Evolutionary conservation across 2,113 vertebrate species (phyloP), one percentile per base, ranked within the genome.

Genomic region (Chlamydotis undulata): DNA sequence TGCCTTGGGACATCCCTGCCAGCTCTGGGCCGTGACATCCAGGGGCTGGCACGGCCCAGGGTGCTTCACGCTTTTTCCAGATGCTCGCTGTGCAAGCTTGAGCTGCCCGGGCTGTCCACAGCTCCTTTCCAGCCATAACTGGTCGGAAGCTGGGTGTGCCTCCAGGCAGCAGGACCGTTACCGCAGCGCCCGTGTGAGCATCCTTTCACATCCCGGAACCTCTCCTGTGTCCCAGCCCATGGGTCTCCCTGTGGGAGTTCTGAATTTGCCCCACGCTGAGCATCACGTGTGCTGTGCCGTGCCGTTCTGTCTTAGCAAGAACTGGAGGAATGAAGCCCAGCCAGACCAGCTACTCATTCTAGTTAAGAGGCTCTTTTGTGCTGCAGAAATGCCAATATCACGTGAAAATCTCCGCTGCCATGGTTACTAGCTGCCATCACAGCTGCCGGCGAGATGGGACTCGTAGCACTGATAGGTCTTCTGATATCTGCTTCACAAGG

Each of bases 351-450:
- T 17, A 45, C 91, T 90, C 90, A 15, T 10, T 81, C 19, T 0
- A 69, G 93, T 89, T 93, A 76, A 96, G 94, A 84, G 84, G 78
- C 67, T 89, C 89, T 61, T 94, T 93, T 96, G 94, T 95, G 75
- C 93, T 18, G 89, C 84, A 93, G 82, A 90, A 97, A 95, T 93
- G 10, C 90, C 88, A 10, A n/a, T 29, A 90, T 70, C 94, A 92
- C 43, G 68, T 89, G 94, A n/a, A 16, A n/a, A 61, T 19, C 81
- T 73, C 14, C 0, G 50, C 87, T 96, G 84, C 91, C 89, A 89
- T 95, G 94, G 91, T 91, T 78, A 96, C 91, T 7, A 23, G 45
- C 31, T 6, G 0, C 61, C 2, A 23, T 10, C 86, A 82, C 60
- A 61, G 78, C 60, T 6, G 4, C 47, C 3, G 2, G 53, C 1